Evolutionary conservation across 2,888 invertebrate species (phyloP), one percentile per base, ranked within the genome.

Genomic region (Drosophila suboccidentalis): DNA sequence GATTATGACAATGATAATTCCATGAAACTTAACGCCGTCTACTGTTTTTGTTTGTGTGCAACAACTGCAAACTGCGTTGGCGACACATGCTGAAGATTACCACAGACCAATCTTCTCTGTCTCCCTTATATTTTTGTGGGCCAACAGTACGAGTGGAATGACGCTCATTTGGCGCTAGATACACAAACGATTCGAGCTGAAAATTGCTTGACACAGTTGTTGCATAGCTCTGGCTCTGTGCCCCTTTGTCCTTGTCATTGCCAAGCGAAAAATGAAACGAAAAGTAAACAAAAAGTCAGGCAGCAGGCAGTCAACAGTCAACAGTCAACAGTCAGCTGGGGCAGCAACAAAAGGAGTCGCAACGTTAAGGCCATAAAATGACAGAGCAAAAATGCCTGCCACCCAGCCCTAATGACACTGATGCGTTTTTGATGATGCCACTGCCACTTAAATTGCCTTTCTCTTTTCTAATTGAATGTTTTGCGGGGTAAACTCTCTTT

Each of bases 401-500:
- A 32, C 22, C 34, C 50, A 19, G 32, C 53, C 68, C 82, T 66
- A 87, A 89, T 90, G 87, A 77, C 78, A 75, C 79, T 90, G 86
- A 87, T 87, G 86, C 86, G 87, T 89, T 86, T 90, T 86, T 86
- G 90, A 86, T 86, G 86, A 86, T 81, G 89, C 86, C 79, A 86
- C 75, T 71, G 78, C 26, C 26, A 41, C 78, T 67, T 36, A 55
- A 54, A 47, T 68, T 55, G 65, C 54, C 26, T 19, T 49, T n/a
- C 44, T n/a, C 26, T 9, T 60, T 41, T 34, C 57, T 89, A 85
- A 86, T 86, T 90, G 83, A 90, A 90, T 86, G 69, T 76, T 76
- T 69, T 67, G 63, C 47, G 38, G 11, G 5, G 19, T 6, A 36
- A 13, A n/a, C 10, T 43, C 15, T 51, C 34, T 34, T 13, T 36